These are phyloP conservation scores for fruit fly (Drosophila melanogaster) DNA, from an alignment of 1,140 invertebrate species.

Conservation along the genomic window Release_6_plus_ISO1_MT NT_033779.5:9633501-9634000, in stretches of 20 bases:
- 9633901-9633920: not conserved
- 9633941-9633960: not conserved
- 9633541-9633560: not conserved
- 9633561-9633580: constrained; percentile 43
- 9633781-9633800: constrained; percentile 19
- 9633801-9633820: constrained; percentile 49
- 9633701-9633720: constrained; percentile 68
- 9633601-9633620: constrained; percentile 47
- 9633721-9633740: constrained; percentile 76
- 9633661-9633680: constrained; percentile 63
- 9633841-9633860: constrained; percentile 29
- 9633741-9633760: constrained; percentile 21
- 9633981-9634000: no score
- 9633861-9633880: constrained; percentile 20
- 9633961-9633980: no score
- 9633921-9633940: not conserved
- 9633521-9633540: not conserved
- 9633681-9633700: constrained; percentile 39
- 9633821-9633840: constrained; percentile 27
- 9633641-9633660: constrained; percentile 51
- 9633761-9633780: not conserved
- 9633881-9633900: constrained; percentile 10
- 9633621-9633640: constrained; percentile 33
- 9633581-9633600: constrained; percentile 41
- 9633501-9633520: not conserved